Percentiles rank a stretch among this genome's conserved stretches.
Conservation (phyloP, 2,797 vertebrate species). For the Ctenosaura bakeri region DNA sequence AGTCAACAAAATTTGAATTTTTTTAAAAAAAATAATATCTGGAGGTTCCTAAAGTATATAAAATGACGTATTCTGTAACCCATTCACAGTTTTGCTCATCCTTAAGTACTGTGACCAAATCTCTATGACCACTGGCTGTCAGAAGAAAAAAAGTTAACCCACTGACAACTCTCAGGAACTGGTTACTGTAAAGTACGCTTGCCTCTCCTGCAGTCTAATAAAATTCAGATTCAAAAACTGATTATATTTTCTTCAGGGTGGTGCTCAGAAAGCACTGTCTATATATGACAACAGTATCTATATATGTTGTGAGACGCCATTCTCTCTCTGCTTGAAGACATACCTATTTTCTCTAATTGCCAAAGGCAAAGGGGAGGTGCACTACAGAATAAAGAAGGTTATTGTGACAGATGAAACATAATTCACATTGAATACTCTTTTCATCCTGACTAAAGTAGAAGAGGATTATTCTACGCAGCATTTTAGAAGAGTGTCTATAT, state of each 20-base stretch:
- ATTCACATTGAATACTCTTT: constrained; percentile 84
- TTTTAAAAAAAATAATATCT: background rate
- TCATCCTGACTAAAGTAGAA: constrained; percentile 79
- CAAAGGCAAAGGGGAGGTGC: constrained; percentile 82
- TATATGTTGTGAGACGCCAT: constrained; percentile 73
- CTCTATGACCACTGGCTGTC: constrained; percentile 58
- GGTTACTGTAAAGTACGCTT: constrained; percentile 60
- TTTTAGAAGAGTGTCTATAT: constrained; percentile 77
- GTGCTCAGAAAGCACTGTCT: constrained; percentile 70
- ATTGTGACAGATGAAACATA: constrained; percentile 86
- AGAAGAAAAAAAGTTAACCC: constrained; percentile 47
- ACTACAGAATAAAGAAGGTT: constrained; percentile 83
- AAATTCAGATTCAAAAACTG: constrained; percentile 65
- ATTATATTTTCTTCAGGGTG: constrained; percentile 70
- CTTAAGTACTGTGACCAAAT: constrained; percentile 63
- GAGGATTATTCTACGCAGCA: constrained; percentile 80
- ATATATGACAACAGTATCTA: constrained; percentile 73
- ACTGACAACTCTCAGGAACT: constrained; percentile 64
- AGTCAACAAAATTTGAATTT: constrained; percentile 24
- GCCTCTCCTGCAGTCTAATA: constrained; percentile 57
- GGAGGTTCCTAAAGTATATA: constrained; percentile 12
- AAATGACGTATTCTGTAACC: constrained; percentile 50
- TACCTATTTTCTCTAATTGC: constrained; percentile 85
- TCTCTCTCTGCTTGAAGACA: constrained; percentile 78
- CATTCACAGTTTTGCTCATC: constrained; percentile 65